Evolutionary conservation across 2,888 invertebrate genomes (phyloP), one percentile per base, ranked within the genome.

Genomic region (Zhuqinia jingwanae): DNA sequence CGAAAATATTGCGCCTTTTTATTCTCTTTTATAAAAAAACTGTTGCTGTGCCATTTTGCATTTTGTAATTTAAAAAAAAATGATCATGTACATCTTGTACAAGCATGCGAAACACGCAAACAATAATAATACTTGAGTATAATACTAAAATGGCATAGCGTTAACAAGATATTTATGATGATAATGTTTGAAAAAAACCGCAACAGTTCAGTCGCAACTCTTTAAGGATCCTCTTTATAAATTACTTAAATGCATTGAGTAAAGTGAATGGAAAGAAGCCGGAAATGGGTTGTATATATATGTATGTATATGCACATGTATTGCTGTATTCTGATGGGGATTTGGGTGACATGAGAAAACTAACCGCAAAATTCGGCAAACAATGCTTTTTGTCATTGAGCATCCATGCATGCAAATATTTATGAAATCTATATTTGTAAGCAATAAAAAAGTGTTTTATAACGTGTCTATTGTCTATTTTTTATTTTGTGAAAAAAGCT

Each of bases 401-500:
- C 53, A 53, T n/a, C 53, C 53, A 53, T 53, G 53, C 53, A 53
- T 53, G 53, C n/a, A 53, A 36, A 36, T 36, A 8, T 36, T 36
- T 3, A 36, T 6, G 8, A 36, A 3, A n/a, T 15, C 53, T 17
- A n/a, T n/a, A n/a, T n/a, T n/a, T n/a, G n/a, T n/a, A 13, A 36
- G 36, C 36, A 36, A 36, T 3, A 3, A 36, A 6, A 36, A 36
- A 3, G 36, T 6, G 3, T 36, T 36, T 36, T 6, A 36, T 36
- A 53, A 53, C 53, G 15, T 15, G 2, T 53, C 8, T 36, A 36
- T 36, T 36, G 2, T 60, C 11, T 25, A 15, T 25, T 27, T 30
- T 25, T 60, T 60, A 20, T 60, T 25, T 22, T 60, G 25, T 30
- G 10, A 22, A 22, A 60, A 42, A 47, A 95, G 95, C 95, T 95